phyloP scores from a whole-genome alignment of 2,797 vertebrate genomes.

The Amphiprion clarkii region DNA sequence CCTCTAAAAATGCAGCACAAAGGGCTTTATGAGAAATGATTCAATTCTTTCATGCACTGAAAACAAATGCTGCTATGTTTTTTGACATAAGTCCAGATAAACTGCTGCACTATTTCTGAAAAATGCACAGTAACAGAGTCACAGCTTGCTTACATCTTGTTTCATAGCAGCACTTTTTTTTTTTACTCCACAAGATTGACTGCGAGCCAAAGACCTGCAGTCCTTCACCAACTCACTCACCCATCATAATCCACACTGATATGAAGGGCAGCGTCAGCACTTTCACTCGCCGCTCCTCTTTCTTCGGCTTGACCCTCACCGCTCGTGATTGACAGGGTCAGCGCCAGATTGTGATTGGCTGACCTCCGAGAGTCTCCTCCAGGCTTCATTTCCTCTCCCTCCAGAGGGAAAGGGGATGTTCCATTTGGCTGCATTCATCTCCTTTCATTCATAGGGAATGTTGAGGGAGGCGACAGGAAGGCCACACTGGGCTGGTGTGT shows the following conservation, averaged over 20 bases:
- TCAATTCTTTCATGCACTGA: not conserved
- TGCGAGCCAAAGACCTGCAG: conserved; percentile 7
- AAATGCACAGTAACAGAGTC: not conserved
- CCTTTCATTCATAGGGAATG: conserved; percentile 64
- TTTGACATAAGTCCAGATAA: not conserved
- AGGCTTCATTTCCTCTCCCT: conserved; percentile 68
- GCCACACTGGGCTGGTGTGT: conserved; percentile 58
- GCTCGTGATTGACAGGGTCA: conserved; percentile 57
- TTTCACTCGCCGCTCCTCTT: conserved; percentile 29
- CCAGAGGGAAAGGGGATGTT: conserved; percentile 54
- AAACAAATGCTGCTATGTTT: not conserved
- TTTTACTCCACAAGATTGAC: not conserved
- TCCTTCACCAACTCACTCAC: conserved; percentile 28
- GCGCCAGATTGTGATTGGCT: conserved; percentile 54
- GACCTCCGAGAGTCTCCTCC: conserved; percentile 61
- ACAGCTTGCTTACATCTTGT: not conserved
- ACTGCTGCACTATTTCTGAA: not conserved
- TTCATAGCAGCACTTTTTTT: conserved; percentile 17
- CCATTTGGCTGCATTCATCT: conserved; percentile 67
- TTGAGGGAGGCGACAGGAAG: conserved; percentile 63
- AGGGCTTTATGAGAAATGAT: not conserved
- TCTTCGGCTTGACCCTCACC: conserved; percentile 50
- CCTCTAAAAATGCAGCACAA: not conserved
- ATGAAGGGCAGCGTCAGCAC: conserved; percentile 46
- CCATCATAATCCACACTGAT: conserved; percentile 50